These are phyloP conservation scores for Sesamia inferens DNA, from an alignment of 2,888 invertebrate genomes.

Conservation along the genomic window DNA sequence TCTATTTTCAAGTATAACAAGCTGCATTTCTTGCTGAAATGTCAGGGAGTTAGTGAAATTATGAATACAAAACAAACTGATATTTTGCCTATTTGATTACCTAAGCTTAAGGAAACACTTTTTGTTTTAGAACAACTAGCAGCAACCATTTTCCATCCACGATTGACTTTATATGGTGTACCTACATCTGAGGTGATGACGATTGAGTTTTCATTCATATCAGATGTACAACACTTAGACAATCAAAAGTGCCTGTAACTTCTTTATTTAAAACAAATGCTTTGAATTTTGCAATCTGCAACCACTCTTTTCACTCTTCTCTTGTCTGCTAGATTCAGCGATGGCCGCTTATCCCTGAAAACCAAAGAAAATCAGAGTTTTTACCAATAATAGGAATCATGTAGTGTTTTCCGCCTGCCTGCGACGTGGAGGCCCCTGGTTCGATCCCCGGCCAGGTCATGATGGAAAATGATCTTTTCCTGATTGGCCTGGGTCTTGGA, in stretches of 20 bases:
- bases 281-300: too few relatives aligned
- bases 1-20: neutral
- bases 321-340: neutral
- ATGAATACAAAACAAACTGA: neutral
- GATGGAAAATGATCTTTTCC: too few relatives aligned
- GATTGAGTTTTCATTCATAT: neutral
- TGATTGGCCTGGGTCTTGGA: too few relatives aligned
- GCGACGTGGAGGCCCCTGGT: too few relatives aligned
- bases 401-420: too few relatives aligned
- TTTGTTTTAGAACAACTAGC: neutral
- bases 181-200: too few relatives aligned
- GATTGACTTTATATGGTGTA: neutral
- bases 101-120: neutral
- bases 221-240: neutral
- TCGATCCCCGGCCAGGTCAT: too few relatives aligned
- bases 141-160: too few relatives aligned
- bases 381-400: neutral
- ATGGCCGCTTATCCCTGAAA: neutral
- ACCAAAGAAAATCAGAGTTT: neutral
- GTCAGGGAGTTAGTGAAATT: neutral
- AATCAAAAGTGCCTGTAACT: too few relatives aligned
- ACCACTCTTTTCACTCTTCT: too few relatives aligned
- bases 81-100: neutral
- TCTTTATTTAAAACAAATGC: too few relatives aligned
- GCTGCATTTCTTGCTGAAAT: neutral